Evolutionary conservation across 2,797 vertebrate species (phyloP), one percentile per base, ranked within the genome.

Genomic region (Chelmon rostratus): DNA sequence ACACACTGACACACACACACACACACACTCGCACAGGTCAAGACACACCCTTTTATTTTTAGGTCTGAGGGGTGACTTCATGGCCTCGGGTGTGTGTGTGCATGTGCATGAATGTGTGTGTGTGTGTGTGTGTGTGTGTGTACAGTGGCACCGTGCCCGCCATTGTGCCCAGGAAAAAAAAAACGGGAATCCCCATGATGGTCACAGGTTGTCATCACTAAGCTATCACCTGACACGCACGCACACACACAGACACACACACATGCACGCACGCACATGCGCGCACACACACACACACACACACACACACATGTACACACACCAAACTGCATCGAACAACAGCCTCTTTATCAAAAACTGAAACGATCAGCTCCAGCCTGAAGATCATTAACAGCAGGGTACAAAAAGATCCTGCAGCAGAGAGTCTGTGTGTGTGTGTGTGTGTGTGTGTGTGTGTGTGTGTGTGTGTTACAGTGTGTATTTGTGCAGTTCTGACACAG

Each of bases 41-140:
- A n/a, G 78, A 81, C 90, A 89, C 89, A 93, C 89, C 81, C 85
- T 87, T 89, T 89, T 89, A 90, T 84, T 92, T 93, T 92, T 92
- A 93, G 90, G 89, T 84, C 85, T 53, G 63, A 85, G 81, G 82
- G 83, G 88, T 90, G 86, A 88, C 73, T 81, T 91, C 83, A 81
- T 84, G 54, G 37, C 49, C 10, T 68, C 31, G 38, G n/a, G 46
- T 10, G 23, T 56, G 33, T 47, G 68, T 62, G 56, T 79, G 63
- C 61, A 42, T 68, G 65, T 68, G 63, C 61, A 42, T 68, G 65
- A 65, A 61, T 78, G 61, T 70, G 49, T 53, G 64, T 73, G 64
- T 61, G 73, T 74, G 68, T 54, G 50, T 63, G 50, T 56, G 19
- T 35, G 49, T 68, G 61, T n/a, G 49, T 71, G 42, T 54, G 63